These are phyloP conservation scores for Ichneumoninae sp. DNA, from an alignment of 2,888 invertebrate genomes.

Conservation along the genomic window DNA sequence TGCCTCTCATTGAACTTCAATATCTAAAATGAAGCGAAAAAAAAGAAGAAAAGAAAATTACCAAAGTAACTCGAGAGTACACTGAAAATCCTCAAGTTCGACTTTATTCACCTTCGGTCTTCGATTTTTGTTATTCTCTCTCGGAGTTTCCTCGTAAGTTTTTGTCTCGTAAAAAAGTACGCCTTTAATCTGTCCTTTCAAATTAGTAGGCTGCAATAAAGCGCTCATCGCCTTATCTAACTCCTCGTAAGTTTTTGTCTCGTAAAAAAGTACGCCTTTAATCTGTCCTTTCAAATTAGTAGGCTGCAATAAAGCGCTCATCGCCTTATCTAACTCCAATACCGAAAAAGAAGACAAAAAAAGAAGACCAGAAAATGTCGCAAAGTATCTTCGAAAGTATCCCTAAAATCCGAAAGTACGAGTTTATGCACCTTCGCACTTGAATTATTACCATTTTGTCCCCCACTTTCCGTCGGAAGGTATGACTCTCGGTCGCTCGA, in stretches of 20 bases:
- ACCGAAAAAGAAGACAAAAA: neutral
- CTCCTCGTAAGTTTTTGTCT: neutral
- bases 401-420: neutral
- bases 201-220: neutral
- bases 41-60: neutral
- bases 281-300: no score
- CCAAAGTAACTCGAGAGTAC: neutral
- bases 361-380: neutral
- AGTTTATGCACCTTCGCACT: neutral
- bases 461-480: conserved; percentile 13
- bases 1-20: neutral
- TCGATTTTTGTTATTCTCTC: neutral
- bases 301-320: neutral
- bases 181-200: no score
- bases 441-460: neutral
- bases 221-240: neutral
- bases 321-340: neutral
- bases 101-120: neutral
- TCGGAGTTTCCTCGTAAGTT: conserved; percentile 14
- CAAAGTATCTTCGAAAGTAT: neutral
- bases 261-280: neutral
- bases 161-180: neutral
- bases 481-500: neutral
- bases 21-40: neutral
- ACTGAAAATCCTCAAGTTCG: neutral